Evolutionary conservation across 2,113 vertebrate genomes (phyloP), one percentile per base, ranked within the genome.

Genomic region (Myiopsitta monachus): DNA sequence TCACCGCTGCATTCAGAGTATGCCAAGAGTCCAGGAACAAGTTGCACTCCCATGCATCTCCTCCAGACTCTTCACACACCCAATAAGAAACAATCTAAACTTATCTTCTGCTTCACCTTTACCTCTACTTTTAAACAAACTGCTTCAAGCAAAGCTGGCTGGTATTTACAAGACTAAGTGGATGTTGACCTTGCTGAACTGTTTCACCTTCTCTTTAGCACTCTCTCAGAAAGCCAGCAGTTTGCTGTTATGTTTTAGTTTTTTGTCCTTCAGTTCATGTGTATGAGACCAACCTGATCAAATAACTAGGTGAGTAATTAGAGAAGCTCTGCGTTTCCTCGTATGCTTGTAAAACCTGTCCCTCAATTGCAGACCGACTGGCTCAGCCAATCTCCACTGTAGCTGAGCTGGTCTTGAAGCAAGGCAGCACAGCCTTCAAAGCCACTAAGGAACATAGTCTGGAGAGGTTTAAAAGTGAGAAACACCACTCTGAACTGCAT

Each of bases 31-130:
- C 41, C 8, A 0, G 39, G 24, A 93, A 64, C 1, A 4, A 44
- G 33, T 1, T 46, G 19, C 2, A 0, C 9, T 55, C 31, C 63
- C 24, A 5, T 8, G 18, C 8, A 0, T 4, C 69, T 77, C 41
- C 39, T 77, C n/a, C 59, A 70, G 52, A 43, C 24, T 66, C 49
- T 24, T 62, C 54, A 59, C 11, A 23, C 0, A 7, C 38, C 36
- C 61, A 38, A 1, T 27, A 44, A 81, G 31, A 23, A 64, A 70
- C 46, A 68, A 36, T 8, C 23, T 44, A 36, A 81, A 44, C 5
- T 22, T 9, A 28, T 4, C 38, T 72, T 18, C 52, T 79, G n/a
- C 31, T 13, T 72, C 24, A 64, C 15, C 30, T 69, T 64, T 63
- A 51, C 23, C 18, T 43, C 26, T 59, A 21, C 18, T 59, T 77